Conservation (phyloP, 2,888 invertebrate species). For the Drosophila eohydei region DNA sequence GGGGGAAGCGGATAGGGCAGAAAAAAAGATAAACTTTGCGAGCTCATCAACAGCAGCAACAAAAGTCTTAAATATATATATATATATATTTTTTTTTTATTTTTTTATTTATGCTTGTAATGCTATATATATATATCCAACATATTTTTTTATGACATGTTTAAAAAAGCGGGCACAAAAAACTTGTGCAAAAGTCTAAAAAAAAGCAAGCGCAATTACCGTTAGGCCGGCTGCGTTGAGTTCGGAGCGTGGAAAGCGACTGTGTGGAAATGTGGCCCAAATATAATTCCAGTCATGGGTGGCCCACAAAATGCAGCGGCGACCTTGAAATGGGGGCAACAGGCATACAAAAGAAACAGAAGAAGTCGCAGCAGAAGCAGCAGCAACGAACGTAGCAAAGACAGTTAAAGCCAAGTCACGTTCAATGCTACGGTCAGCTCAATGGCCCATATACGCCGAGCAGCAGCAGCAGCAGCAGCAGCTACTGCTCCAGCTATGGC, state of each 20-base stretch:
- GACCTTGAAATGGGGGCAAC: slow-evolving; percentile 56
- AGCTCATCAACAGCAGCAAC: slow-evolving; percentile 20
- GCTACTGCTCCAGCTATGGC: neutral
- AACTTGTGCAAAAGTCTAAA: slow-evolving; percentile 4
- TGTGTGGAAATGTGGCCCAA: slow-evolving; percentile 24
- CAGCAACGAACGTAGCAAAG: neutral
- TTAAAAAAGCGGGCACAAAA: neutral
- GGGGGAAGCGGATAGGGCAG: no score
- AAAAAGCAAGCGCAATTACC: slow-evolving; percentile 8
- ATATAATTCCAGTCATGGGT: slow-evolving; percentile 25
- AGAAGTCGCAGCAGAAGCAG: neutral
- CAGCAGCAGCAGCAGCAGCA: slow-evolving; percentile 11
- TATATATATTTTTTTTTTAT: neutral
- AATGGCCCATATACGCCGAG: slow-evolving; percentile 47
- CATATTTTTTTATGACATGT: slow-evolving; percentile 2
- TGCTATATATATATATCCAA: neutral
- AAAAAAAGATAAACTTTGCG: slow-evolving; percentile 25
- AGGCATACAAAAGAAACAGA: neutral
- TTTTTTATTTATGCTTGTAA: no score
- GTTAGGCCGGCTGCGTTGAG: slow-evolving; percentile 18
- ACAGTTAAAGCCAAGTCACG: slow-evolving; percentile 69
- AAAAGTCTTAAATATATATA: slow-evolving; percentile 34
- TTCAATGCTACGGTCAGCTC: slow-evolving; percentile 66
- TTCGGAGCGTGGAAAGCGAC: slow-evolving; percentile 29
- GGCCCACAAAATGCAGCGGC: slow-evolving; percentile 28